Percentiles rank a stretch among this genome's conserved stretches.
These are phyloP conservation scores for Dunckerocampus dactyliophorus DNA, from an alignment of 2,113 vertebrate species.

Conservation along the genomic window DNA sequence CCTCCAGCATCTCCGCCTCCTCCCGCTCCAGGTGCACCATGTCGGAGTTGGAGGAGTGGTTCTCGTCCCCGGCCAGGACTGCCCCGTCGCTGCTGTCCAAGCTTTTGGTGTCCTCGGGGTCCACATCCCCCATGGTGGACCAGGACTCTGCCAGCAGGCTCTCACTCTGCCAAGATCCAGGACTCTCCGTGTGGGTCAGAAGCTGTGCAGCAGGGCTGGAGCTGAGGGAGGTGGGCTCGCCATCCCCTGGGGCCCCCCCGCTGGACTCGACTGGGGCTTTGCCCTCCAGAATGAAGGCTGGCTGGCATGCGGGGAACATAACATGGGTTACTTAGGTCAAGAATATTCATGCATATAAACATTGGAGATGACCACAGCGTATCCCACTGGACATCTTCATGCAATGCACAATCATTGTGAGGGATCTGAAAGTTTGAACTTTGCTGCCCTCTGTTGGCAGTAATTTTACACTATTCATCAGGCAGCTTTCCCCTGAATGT, in stretches of 20 bases:
- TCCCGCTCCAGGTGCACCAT: slow-evolving; percentile 89
- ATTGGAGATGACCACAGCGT: too few species aligned
- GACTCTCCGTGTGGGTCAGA: slow-evolving; percentile 63
- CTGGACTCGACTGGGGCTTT: slow-evolving; percentile 68
- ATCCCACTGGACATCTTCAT: neutral
- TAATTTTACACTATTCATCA: too few species aligned
- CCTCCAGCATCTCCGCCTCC: slow-evolving; percentile 69
- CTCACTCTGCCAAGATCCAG: slow-evolving; percentile 78
- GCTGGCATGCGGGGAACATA: slow-evolving; percentile 20
- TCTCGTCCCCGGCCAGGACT: slow-evolving; percentile 74
- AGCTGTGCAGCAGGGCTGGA: slow-evolving; percentile 76
- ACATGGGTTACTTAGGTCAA: neutral
- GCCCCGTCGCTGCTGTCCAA: slow-evolving; percentile 79
- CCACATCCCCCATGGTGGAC: slow-evolving; percentile 81
- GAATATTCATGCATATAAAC: too few species aligned
- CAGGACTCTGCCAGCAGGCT: slow-evolving; percentile 87
- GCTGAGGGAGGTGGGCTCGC: slow-evolving; percentile 72
- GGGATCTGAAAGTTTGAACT: neutral
- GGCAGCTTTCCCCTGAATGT: too few species aligned
- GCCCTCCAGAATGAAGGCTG: slow-evolving; percentile 76
- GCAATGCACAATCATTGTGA: neutral
- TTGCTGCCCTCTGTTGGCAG: neutral
- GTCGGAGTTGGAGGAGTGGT: slow-evolving; percentile 89
- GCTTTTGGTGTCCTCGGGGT: slow-evolving; percentile 85
- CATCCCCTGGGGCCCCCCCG: slow-evolving; percentile 77